These are phyloP conservation scores for Emydoidea blandingii DNA, from an alignment of 2,797 vertebrate genomes.

Conservation along the genomic window DNA sequence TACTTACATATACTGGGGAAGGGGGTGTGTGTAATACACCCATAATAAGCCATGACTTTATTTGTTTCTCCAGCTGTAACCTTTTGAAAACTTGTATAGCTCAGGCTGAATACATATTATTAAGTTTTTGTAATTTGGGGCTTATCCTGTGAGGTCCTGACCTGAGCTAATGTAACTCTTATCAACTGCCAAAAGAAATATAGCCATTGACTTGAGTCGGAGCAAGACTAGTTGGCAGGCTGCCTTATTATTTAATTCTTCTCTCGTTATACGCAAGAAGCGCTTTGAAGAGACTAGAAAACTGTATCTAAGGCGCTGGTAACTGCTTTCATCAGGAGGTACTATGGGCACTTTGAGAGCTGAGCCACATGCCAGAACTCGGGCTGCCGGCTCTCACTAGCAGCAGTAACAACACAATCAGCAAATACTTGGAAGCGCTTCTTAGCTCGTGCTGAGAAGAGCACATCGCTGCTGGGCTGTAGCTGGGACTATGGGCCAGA, in stretches of 20 bases:
- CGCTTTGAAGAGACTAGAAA: background rate
- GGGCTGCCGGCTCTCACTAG: background rate
- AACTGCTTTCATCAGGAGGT: background rate
- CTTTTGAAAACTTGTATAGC: background rate
- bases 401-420: background rate
- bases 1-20: background rate
- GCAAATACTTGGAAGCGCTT: background rate
- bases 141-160: slow-evolving; percentile 2
- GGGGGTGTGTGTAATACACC: background rate
- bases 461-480: slow-evolving; percentile 10
- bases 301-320: background rate
- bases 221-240: background rate
- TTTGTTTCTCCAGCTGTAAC: background rate
- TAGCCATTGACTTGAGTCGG: background rate
- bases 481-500: background rate
- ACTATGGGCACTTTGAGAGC: background rate
- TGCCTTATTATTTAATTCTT: background rate
- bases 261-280: background rate
- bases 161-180: background rate
- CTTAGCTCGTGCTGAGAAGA: background rate
- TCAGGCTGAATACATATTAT: background rate
- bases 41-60: background rate
- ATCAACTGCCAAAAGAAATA: background rate
- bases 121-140: background rate
- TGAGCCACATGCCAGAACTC: background rate